Conservation (phyloP, 35 echinoderm and acorn worm species). For the Lytechinus variegatus region DNA sequence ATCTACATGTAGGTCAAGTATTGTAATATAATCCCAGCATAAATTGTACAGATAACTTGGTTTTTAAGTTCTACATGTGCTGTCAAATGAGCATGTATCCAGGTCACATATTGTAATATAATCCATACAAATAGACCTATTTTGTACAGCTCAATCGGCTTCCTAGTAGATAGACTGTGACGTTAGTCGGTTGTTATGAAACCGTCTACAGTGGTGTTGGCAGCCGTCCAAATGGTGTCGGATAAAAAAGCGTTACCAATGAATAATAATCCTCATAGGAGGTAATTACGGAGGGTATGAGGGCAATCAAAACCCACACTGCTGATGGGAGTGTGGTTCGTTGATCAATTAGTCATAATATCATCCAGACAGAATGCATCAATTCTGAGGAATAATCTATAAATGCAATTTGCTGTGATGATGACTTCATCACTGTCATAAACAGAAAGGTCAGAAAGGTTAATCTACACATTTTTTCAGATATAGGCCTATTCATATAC, state of each 20-base stretch:
- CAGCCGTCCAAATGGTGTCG: not conserved
- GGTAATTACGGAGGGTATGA: not conserved
- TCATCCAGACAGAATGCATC: not conserved
- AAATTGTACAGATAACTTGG: too few species aligned
- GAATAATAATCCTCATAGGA: not conserved
- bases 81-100: not conserved
- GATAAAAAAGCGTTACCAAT: not conserved
- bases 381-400: not conserved
- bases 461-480: too few species aligned
- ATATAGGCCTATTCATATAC: too few species aligned
- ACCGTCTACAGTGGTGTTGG: not conserved
- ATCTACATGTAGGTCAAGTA: too few species aligned
- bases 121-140: not conserved
- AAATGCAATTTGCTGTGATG: not conserved
- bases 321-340: not conserved
- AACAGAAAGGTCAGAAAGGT: not conserved
- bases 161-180: not conserved
- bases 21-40: too few species aligned
- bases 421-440: not conserved
- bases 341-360: slow-evolving; percentile 15
- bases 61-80: too few species aligned
- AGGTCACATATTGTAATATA: not conserved
- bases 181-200: not conserved
- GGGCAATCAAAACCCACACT: not conserved
- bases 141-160: too few species aligned